phyloP scores from a whole-genome alignment of 2,888 invertebrate species.

The Anthoptus insignis region DNA sequence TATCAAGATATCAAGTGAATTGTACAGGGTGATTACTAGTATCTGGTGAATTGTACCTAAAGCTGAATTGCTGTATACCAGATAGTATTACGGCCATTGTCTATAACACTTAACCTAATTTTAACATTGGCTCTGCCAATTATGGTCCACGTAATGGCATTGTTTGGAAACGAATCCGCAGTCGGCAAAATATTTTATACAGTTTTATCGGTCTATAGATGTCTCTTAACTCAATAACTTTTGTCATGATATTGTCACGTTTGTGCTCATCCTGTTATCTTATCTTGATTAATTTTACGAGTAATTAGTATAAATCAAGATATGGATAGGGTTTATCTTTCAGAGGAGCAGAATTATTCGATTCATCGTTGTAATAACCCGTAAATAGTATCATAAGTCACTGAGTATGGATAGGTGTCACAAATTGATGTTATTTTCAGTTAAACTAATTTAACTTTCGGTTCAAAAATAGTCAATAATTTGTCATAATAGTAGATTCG shows the following conservation, averaged over 20 bases:
- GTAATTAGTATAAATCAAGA: too few species aligned
- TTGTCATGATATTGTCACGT: conserved; percentile 47
- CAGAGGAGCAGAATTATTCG: too few species aligned
- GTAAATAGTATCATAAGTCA: too few species aligned
- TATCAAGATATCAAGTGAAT: too few species aligned
- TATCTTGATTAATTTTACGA: neutral
- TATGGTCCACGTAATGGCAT: conserved; percentile 9
- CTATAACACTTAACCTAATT: conserved; percentile 43
- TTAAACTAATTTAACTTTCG: conserved; percentile 8
- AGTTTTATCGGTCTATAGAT: conserved; percentile 20
- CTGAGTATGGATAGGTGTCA: too few species aligned
- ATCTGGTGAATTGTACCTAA: conserved; percentile 58
- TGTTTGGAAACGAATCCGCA: conserved; percentile 13
- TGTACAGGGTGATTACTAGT: too few species aligned
- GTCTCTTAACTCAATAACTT: conserved; percentile 21
- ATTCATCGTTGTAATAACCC: neutral
- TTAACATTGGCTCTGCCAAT: conserved; percentile 20
- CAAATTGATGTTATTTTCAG: neutral
- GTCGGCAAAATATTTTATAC: conserved; percentile 19
- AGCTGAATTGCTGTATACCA: conserved; percentile 44
- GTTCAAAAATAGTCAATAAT: conserved; percentile 13
- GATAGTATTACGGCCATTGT: neutral
- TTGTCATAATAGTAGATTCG: conserved; percentile 24
- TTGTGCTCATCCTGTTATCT: conserved; percentile 1
- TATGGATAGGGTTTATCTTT: too few species aligned